A percentile compares a stretch with the other conserved stretches of the same genome.
phyloP scores from a whole-genome alignment of 2,888 invertebrate genomes.

The Lasioglossum leucozonium region DNA sequence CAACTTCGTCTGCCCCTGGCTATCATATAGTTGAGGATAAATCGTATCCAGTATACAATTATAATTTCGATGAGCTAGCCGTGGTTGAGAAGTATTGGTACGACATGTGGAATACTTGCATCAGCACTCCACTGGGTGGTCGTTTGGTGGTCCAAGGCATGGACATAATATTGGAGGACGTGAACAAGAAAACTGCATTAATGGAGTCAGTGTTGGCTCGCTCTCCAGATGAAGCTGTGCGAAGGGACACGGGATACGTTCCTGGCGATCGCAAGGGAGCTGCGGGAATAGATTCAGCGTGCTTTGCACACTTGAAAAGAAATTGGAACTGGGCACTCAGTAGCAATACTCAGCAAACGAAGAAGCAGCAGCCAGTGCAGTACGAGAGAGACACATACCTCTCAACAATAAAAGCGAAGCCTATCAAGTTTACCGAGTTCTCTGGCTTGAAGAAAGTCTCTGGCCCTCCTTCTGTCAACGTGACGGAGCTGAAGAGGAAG shows the following conservation, averaged over 20 bases:
- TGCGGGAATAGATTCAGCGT: conserved; percentile 89
- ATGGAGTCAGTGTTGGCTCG: conserved; percentile 84
- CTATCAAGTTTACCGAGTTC: conserved; percentile 75
- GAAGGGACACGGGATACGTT: conserved; percentile 86
- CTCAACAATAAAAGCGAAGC: conserved; percentile 69
- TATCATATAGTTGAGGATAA: conserved; percentile 87
- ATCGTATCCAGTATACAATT: conserved; percentile 86
- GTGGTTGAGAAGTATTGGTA: conserved; percentile 89
- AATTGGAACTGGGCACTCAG: conserved; percentile 87
- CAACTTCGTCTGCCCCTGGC: conserved; percentile 87
- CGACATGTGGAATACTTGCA: conserved; percentile 88
- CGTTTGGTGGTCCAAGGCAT: conserved; percentile 82
- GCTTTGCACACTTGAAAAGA: conserved; percentile 88
- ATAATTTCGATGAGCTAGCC: conserved; percentile 85
- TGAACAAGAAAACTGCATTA: conserved; percentile 85
- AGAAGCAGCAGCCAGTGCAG: conserved; percentile 7
- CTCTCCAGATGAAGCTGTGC: conserved; percentile 84
- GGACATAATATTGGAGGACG: conserved; percentile 85
- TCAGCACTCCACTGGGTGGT: conserved; percentile 88
- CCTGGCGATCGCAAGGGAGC: conserved; percentile 91
- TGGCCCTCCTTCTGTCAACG: conserved; percentile 69
- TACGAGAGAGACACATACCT: conserved; percentile 61
- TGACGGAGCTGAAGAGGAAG: conserved; percentile 61
- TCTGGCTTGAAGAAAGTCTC: conserved; percentile 71
- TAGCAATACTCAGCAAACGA: not conserved